Evolutionary conservation across 64 coral and sea anemone species (phyloP), one percentile per base, ranked within the genome.

Genomic region (Exaiptasia diaphana): DNA sequence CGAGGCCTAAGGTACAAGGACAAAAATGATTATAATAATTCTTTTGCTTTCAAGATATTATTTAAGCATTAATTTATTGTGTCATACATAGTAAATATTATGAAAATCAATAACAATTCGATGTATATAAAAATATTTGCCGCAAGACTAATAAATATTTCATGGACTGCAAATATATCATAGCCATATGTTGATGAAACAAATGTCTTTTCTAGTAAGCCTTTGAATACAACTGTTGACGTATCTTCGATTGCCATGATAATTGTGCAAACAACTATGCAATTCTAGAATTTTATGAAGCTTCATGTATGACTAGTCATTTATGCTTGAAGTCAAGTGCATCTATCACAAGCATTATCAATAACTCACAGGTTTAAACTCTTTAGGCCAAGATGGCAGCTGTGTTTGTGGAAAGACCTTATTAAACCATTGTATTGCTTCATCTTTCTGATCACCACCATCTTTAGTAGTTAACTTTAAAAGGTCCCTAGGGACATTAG

Each of bases 401-500:
- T 91, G 69, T 18, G 79, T 84, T 41, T 77, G 82, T 14, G 88
- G 88, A 38, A 53, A 91, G 57, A 91, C 71, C 17, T 78, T 65
- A 4, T n/a, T 89, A 42, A 99, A 99, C 95, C 95, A 99, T 3
- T 84, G 88, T 17, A 99, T 89, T 8, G 89, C 95, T 84, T 99
- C 95, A 50, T 91, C 95, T 84, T 85, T 78, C 53, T 99, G 95
- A 17, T 77, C 75, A 18, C 95, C 95, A 27, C 95, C 95, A 21
- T 99, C 90, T 26, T 48, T 23, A n/a, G 80, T 65, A 4, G 85
- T 75, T n/a, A 99, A 74, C 58, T 99, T 99, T 0, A 99, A 40
- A 32, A 84, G 67, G 7, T 99, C 89, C 25, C 81, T 72, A 14
- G 95, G 95, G 36, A 92, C 89, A 69, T 89, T 64, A 29, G 95